Conservation (phyloP, 2,797 vertebrate genomes). For the Alfaro cultratus region DNA sequence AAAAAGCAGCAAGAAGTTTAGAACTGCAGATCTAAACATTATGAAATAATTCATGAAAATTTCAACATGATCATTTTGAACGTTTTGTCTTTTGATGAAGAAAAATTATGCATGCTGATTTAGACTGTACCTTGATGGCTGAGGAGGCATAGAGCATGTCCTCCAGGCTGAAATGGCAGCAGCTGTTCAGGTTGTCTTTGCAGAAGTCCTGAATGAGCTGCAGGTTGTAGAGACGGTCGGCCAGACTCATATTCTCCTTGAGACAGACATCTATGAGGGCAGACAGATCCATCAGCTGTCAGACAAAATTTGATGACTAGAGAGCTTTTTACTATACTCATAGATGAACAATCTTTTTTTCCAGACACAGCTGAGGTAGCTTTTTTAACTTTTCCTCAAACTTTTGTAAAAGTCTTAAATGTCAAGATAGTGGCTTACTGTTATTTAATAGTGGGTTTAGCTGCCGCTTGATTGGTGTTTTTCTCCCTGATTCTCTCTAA, state of each 20-base stretch:
- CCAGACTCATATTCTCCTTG: conserved; percentile 95
- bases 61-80: not conserved
- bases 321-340: conserved; percentile 8
- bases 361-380: not conserved
- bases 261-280: conserved; percentile 89
- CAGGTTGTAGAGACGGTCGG: conserved; percentile 94
- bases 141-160: conserved; percentile 97
- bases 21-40: not conserved
- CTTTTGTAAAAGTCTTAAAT: conserved; percentile 29
- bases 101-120: not conserved
- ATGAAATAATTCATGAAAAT: not conserved
- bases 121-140: conserved; percentile 88
- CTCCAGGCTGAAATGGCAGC: conserved; percentile 96
- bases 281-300: conserved; percentile 50
- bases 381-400: not conserved
- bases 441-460: conserved; percentile 20
- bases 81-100: not conserved
- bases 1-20: not conserved
- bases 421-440: conserved; percentile 23
- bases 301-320: conserved; percentile 3
- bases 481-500: conserved; percentile 20
- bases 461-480: conserved; percentile 3
- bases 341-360: not conserved
- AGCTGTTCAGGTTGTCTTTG: conserved; percentile 90
- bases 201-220: conserved; percentile 96